phyloP scores from a whole-genome alignment of 2,797 vertebrate species.

The Hippocampus kuda region DNA sequence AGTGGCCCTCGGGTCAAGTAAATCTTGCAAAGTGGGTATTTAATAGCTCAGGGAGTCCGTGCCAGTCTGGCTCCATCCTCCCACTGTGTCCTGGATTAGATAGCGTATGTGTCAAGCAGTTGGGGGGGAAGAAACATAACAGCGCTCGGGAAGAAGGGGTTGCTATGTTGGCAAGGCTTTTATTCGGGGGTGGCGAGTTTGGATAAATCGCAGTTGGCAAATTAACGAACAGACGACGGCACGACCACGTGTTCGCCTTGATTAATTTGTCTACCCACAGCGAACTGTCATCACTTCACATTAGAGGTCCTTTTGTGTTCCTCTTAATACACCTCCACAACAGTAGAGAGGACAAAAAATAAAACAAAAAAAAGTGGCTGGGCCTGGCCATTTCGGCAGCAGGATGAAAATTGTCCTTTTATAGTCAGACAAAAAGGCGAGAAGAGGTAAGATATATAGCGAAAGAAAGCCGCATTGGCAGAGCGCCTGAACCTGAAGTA shows the following conservation, averaged over 20 bases:
- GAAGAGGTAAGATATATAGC: conserved; percentile 19
- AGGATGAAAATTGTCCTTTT: conserved; percentile 23
- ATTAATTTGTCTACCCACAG: conserved; percentile 21
- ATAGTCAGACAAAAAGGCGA: conserved; percentile 25
- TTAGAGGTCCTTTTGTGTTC: conserved; percentile 18
- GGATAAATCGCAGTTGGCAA: neutral
- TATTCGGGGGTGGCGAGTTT: neutral
- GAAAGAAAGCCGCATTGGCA: conserved; percentile 35
- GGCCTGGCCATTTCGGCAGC: conserved; percentile 17
- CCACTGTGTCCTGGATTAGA: conserved; percentile 44
- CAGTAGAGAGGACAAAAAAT: neutral
- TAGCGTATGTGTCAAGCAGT: conserved; percentile 23
- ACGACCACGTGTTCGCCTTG: neutral
- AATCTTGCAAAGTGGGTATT: conserved; percentile 56
- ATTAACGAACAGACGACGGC: conserved; percentile 2
- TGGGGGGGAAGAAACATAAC: conserved; percentile 2
- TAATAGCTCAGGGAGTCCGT: conserved; percentile 45
- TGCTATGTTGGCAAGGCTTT: conserved; percentile 1
- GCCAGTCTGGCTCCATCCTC: conserved; percentile 48
- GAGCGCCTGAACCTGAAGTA: conserved; percentile 38
- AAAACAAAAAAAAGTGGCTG: conserved; percentile 35
- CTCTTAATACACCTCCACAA: conserved; percentile 21
- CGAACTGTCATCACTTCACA: conserved; percentile 18
- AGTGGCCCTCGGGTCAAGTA: conserved; percentile 41
- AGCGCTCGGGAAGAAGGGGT: neutral